Conservation (phyloP, 2,113 vertebrate genomes). For the Acrocephalus arundinaceus region DNA sequence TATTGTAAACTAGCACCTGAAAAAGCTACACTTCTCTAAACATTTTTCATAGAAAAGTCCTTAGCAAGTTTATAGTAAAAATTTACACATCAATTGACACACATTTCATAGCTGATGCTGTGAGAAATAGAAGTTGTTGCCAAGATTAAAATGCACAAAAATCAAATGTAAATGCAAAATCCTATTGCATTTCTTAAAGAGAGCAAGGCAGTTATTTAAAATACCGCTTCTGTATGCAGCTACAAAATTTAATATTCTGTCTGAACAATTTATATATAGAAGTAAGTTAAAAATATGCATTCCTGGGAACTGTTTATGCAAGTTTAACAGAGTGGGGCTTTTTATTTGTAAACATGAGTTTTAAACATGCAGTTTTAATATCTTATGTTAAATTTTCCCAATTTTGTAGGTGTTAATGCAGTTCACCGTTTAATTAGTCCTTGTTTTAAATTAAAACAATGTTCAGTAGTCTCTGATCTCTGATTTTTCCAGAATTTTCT, state of each 20-base stretch:
- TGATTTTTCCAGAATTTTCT: neutral
- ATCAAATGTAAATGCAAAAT: conserved; percentile 28
- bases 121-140: neutral
- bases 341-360: neutral
- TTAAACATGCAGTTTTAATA: neutral
- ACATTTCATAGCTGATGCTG: neutral
- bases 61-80: neutral
- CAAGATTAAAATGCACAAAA: conserved; percentile 12
- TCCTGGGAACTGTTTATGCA: neutral
- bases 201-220: conserved; percentile 29
- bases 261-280: neutral
- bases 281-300: neutral
- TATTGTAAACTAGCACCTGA: conserved; percentile 35
- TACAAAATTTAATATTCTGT: conserved; percentile 21
- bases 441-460: neutral
- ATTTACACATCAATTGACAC: conserved; percentile 34
- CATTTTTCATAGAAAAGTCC: conserved; percentile 13
- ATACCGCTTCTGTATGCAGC: neutral
- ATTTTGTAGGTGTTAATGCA: neutral
- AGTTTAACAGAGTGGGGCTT: neutral
- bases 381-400: neutral
- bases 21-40: conserved; percentile 18
- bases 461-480: neutral
- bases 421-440: neutral
- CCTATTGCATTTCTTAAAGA: neutral